Conservation (phyloP, 1,140 invertebrate species). For the Mya arenaria region DNA sequence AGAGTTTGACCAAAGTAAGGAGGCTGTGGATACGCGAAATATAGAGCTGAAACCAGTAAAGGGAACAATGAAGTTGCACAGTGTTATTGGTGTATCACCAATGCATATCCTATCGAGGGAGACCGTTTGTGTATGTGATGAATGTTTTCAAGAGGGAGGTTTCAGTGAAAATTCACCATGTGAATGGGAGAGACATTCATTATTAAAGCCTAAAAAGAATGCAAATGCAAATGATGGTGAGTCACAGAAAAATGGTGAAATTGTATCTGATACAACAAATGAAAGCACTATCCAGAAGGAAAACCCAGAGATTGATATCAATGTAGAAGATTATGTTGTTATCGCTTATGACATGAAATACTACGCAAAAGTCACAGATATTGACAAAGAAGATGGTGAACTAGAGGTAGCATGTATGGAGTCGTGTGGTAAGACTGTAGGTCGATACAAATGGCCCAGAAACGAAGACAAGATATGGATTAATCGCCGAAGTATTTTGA, state of each 20-base stretch:
- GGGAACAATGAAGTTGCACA: constrained; percentile 5
- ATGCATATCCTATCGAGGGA: too few relatives aligned
- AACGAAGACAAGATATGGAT: constrained; percentile 11
- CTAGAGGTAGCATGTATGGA: constrained; percentile 17
- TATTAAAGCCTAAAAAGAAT: too few relatives aligned
- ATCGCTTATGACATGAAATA: not conserved
- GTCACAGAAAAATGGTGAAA: too few relatives aligned
- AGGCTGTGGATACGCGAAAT: not conserved
- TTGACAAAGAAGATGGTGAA: not conserved
- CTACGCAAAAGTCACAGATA: not conserved
- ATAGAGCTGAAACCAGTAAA: not conserved
- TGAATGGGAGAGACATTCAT: too few relatives aligned
- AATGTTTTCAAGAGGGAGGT: not conserved
- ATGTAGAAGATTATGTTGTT: not conserved
- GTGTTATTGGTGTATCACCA: not conserved
- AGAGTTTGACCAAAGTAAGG: constrained; percentile 4
- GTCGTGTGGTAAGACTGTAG: not conserved
- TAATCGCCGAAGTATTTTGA: not conserved
- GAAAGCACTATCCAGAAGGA: not conserved
- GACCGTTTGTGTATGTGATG: not conserved
- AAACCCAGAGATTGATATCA: not conserved
- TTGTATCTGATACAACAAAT: not conserved
- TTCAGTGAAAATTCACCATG: constrained; percentile 30
- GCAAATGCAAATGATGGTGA: too few relatives aligned
- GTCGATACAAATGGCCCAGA: not conserved